Base-by-base conservation (phyloP, 2,797 vertebrate genomes). In the Microctenopoma steveboyesi region DNA sequence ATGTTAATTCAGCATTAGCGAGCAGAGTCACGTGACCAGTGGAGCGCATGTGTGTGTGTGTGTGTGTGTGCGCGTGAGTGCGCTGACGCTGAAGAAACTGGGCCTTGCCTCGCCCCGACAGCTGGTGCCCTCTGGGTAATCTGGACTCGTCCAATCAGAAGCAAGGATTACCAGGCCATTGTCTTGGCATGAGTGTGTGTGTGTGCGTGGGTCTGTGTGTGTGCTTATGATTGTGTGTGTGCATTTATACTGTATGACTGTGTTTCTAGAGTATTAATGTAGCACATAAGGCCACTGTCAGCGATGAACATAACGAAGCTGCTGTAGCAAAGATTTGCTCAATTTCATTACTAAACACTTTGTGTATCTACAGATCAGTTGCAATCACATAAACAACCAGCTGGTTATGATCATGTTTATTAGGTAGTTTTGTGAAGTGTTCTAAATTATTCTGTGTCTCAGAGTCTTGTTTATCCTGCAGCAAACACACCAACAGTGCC, bases 101-200 rank as follows among this genome's bases (percentile, higher is more conserved):
- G 89, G 87, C 87, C 90, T 91, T 56, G 74, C 50, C 87, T 86
- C 82, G 79, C 86, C 64, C 82, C 58, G 90, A 93, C 94, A 94
- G 94, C 93, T 95, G 94, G 93, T 90, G 88, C 90, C 93, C 92
- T 91, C 86, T 90, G 90, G 92, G 92, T 94, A 93, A 94, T 94
- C 92, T 92, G 83, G 85, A 66, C 74, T 58, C 67, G 68, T 86
- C 92, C 93, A 94, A 94, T 94, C 92, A 87, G 83, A 68, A 64
- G 51, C 79, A 51, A 85, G 92, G 92, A 94, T 94, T 95, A 94
- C 79, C 89, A 89, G 88, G 92, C 88, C 86, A 91, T 93, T 92
- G 91, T 93, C 86, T 93, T 92, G 89, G 88, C 87, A 92, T 78
- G 69, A 72, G 86, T 70, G 76, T 67, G 74, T 67, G 62, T 11